phyloP scores from a whole-genome alignment of 2,797 vertebrate species.

The Takifugu rubripes region DNA sequence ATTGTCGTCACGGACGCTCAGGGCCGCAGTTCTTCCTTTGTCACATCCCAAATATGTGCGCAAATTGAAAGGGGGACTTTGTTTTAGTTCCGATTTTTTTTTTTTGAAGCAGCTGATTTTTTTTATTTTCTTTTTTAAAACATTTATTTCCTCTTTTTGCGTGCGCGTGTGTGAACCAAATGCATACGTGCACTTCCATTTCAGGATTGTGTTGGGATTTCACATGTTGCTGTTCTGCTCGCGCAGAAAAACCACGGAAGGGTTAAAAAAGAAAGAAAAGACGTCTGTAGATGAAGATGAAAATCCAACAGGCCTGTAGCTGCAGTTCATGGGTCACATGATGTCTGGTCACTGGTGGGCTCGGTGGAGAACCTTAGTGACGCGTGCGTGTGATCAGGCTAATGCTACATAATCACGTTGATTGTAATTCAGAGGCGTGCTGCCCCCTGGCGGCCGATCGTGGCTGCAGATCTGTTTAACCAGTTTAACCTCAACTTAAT shows the following conservation, averaged over 20 bases:
- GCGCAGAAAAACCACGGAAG: too few species aligned
- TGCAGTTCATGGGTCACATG: not conserved
- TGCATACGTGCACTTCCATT: constrained; percentile 52
- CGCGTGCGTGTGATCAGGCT: too few species aligned
- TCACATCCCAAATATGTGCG: constrained; percentile 51
- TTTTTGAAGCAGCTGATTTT: constrained; percentile 31
- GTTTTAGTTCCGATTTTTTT: constrained; percentile 10
- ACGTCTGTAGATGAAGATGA: constrained; percentile 23
- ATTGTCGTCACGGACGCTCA: constrained; percentile 68
- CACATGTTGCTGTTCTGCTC: too few species aligned
- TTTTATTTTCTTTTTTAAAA: constrained; percentile 10
- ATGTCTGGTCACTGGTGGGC: constrained; percentile 25
- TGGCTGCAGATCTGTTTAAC: constrained; percentile 1
- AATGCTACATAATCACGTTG: too few species aligned
- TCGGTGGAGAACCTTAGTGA: not conserved
- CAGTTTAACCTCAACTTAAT: too few species aligned
- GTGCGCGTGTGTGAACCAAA: constrained; percentile 21
- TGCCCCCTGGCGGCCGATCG: constrained; percentile 9
- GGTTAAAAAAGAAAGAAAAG: constrained; percentile 7
- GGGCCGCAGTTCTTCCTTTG: constrained; percentile 75
- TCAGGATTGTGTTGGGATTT: constrained; percentile 37
- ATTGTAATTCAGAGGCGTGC: not conserved
- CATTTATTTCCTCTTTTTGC: constrained; percentile 21
- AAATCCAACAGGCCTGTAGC: constrained; percentile 1
- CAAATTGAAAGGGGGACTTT: constrained; percentile 39